Evolutionary conservation across 1,140 invertebrate genomes (phyloP), one percentile per base, ranked within the genome.

Genomic region (Brachionus plicatilis): DNA sequence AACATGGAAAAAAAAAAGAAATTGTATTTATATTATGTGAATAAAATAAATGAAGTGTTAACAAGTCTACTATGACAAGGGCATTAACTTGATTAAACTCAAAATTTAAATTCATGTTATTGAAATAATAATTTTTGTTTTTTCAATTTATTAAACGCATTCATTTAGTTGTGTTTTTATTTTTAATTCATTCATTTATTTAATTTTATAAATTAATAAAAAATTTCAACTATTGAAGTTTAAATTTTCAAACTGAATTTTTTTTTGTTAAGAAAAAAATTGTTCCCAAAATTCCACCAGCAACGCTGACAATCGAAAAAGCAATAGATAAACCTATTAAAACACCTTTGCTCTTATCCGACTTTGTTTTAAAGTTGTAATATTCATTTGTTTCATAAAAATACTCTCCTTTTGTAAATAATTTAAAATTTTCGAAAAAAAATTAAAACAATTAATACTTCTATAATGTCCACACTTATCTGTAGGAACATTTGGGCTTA

Each of bases 381-480:
- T 17, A 60, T 65, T 68, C 27, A 37, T 65, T 82, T 82, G 79
- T 82, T 68, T 60, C 17, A 68, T 82, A 82, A 47, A 82, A 82
- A 60, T 82, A 82, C 8, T 82, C 79, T 41, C 79, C 79, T 76
- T 27, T 20, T 75, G 8, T 14, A 76, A 60, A 33, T 82, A 17
- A 41, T 6, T 65, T 45, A 4, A 82, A 27, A 82, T 45, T 43
- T 65, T 82, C 12, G 17, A 33, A 53, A 68, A 60, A n/a, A 82
- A 82, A 82, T 82, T 0, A 14, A 14, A 47, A 47, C 1, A 14
- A 12, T 24, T 11, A 9, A 37, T 82, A 82, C 79, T 60, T 82
- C 79, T 82, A 29, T 82, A 82, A 65, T 82, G 79, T 24, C 50
- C 79, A 82, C 79, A 82, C 1, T 41, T 24, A 27, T 82, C 79